Evolutionary conservation across 2,888 invertebrate species (phyloP).

Genomic region (Pantelozetes paolii): DNA sequence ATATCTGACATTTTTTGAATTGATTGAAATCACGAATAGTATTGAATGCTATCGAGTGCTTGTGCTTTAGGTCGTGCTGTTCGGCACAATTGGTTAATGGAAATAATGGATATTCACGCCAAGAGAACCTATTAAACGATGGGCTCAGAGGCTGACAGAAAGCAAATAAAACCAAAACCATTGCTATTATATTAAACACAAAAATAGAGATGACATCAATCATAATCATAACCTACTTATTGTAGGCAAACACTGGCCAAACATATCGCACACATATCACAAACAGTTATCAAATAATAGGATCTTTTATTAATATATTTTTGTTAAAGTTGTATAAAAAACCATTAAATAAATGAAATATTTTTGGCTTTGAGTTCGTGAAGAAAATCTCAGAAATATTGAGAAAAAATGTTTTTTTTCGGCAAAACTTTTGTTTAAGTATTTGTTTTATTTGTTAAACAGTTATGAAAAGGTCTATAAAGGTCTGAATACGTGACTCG

Average conservation of each 20-base stretch:
- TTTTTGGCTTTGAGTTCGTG: neutral
- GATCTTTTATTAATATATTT: slow-evolving; percentile 22
- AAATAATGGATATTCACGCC: slow-evolving; percentile 14
- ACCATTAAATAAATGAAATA: neutral
- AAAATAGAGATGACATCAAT: slow-evolving; percentile 27
- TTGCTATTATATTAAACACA: neutral
- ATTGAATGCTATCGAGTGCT: neutral
- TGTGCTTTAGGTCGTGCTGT: slow-evolving; percentile 15
- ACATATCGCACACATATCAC: slow-evolving; percentile 33
- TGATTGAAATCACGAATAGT: slow-evolving; percentile 30
- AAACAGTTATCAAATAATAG: slow-evolving; percentile 21
- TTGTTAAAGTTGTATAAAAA: neutral
- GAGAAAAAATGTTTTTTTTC: neutral
- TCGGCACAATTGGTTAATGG: slow-evolving; percentile 17
- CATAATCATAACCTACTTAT: slow-evolving; percentile 34
- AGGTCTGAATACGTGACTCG: slow-evolving; percentile 2
- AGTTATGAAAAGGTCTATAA: neutral
- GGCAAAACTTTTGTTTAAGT: no score
- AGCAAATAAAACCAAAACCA: slow-evolving; percentile 7
- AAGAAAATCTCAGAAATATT: neutral
- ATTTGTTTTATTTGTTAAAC: slow-evolving; percentile 19
- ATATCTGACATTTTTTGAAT: slow-evolving; percentile 20
- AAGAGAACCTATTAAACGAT: slow-evolving; percentile 7
- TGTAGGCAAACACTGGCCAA: neutral
- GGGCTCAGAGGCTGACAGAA: neutral